phyloP scores from a whole-genome alignment of 2,113 vertebrate genomes.

The Hippocampus barbouri region DNA sequence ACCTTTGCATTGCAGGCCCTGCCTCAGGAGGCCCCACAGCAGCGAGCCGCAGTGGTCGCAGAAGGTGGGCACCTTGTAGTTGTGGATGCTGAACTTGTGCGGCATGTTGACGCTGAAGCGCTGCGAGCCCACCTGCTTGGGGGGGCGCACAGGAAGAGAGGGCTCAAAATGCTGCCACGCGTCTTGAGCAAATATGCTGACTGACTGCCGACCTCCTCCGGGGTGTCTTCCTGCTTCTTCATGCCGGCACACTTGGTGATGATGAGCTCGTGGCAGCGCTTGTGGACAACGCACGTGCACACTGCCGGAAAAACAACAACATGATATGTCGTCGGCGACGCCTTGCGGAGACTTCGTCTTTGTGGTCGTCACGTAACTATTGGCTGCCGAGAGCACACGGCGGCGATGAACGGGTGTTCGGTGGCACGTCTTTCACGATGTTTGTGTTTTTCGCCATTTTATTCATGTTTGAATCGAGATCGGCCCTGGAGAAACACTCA shows the following conservation, averaged over 20 bases:
- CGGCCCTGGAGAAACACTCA: slow-evolving; percentile 69
- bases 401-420: too few species aligned
- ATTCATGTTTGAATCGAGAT: background rate
- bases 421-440: too few species aligned
- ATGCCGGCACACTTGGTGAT: slow-evolving; percentile 97
- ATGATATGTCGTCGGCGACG: too few species aligned
- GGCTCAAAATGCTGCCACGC: too few species aligned
- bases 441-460: too few species aligned
- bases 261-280: slow-evolving; percentile 96
- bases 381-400: too few species aligned
- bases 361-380: too few species aligned
- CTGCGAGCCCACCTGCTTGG: slow-evolving; percentile 89
- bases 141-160: slow-evolving; percentile 29
- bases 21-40: slow-evolving; percentile 95
- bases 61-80: slow-evolving; percentile 98
- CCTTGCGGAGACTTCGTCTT: too few species aligned
- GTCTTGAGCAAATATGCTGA: too few species aligned
- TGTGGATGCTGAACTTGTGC: slow-evolving; percentile 98
- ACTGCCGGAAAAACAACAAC: slow-evolving; percentile 68
- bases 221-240: slow-evolving; percentile 93
- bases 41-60: slow-evolving; percentile 98
- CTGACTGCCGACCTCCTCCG: slow-evolving; percentile 79
- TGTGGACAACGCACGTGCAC: slow-evolving; percentile 98
- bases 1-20: slow-evolving; percentile 99
- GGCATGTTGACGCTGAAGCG: slow-evolving; percentile 99